These are phyloP conservation scores for Schizotus pectinicornis DNA, from an alignment of 2,888 invertebrate genomes.

Conservation along the genomic window DNA sequence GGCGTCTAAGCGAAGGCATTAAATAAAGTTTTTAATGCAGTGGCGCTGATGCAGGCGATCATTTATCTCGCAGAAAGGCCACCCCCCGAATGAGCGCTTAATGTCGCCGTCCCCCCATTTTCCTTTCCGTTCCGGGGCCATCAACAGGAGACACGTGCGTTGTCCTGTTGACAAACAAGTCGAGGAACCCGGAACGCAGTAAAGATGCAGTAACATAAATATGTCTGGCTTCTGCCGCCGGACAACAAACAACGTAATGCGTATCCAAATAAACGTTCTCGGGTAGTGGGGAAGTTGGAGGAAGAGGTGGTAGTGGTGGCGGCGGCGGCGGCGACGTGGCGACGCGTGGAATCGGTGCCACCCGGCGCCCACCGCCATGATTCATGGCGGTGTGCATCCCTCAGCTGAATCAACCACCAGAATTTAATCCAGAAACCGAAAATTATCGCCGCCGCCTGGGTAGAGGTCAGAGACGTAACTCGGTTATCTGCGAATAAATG, in stretches of 20 bases:
- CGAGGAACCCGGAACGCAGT: constrained; percentile 1
- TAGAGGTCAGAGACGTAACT: no score
- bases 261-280: constrained; percentile 42
- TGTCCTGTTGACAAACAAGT: constrained; percentile 13
- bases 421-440: constrained; percentile 4
- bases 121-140: not conserved
- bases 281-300: not conserved
- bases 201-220: constrained; percentile 31
- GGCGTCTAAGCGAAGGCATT: constrained; percentile 3
- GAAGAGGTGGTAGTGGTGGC: not conserved
- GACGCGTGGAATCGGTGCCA: constrained; percentile 33
- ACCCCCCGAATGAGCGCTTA: not conserved
- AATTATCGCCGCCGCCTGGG: not conserved
- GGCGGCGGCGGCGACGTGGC: constrained; percentile 29
- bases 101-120: not conserved
- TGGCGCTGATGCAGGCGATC: constrained; percentile 7
- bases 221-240: constrained; percentile 32
- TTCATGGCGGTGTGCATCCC: constrained; percentile 29
- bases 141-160: constrained; percentile 2
- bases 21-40: constrained; percentile 17
- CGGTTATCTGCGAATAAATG: no score
- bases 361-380: constrained; percentile 37
- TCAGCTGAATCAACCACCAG: not conserved
- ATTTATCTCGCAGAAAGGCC: constrained; percentile 1
- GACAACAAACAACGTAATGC: constrained; percentile 43